phyloP scores from a whole-genome alignment of 64 coral and sea anemone genomes.

The Dendrophyllia cribrosa region DNA sequence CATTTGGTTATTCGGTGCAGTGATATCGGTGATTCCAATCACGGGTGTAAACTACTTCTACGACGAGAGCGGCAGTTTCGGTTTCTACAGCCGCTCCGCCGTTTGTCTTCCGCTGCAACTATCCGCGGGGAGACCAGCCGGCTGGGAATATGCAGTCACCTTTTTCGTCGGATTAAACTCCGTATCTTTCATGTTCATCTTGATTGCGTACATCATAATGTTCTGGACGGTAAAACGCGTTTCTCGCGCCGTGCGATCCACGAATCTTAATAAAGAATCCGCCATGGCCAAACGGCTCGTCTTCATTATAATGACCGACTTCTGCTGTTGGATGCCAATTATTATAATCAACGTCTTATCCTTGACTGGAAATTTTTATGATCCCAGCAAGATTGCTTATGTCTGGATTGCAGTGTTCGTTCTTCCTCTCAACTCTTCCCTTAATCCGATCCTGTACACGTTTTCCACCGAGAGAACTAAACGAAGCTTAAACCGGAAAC shows the following conservation, averaged over 20 bases:
- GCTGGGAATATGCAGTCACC: conserved; percentile 46
- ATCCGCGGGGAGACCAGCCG: background rate
- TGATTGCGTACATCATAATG: conserved; percentile 26
- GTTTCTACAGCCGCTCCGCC: conserved; percentile 23
- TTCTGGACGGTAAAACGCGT: background rate
- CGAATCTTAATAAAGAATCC: conserved; percentile 21
- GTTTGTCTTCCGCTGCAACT: conserved; percentile 36
- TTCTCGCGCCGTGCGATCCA: background rate
- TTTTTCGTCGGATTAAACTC: conserved; percentile 21
- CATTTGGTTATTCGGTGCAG: conserved; percentile 21
- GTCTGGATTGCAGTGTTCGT: conserved; percentile 54
- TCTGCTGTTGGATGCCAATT: conserved; percentile 55
- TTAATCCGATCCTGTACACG: conserved; percentile 61
- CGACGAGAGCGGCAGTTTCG: background rate
- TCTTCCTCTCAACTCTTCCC: conserved; percentile 43
- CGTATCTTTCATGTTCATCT: conserved; percentile 23
- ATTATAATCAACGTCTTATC: conserved; percentile 27
- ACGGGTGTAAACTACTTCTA: conserved; percentile 23
- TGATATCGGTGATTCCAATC: conserved; percentile 24
- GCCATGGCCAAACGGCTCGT: conserved; percentile 1
- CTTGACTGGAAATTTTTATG: background rate
- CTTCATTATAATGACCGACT: conserved; percentile 39
- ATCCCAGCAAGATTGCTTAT: conserved; percentile 14
- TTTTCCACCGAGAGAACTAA: conserved; percentile 21
- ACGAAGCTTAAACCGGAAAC: too few species aligned